These are phyloP conservation scores for Lycopodina hypogea DNA, from an alignment of 37 sponge, comb jelly and placozoan species.

Conservation along the genomic window DNA sequence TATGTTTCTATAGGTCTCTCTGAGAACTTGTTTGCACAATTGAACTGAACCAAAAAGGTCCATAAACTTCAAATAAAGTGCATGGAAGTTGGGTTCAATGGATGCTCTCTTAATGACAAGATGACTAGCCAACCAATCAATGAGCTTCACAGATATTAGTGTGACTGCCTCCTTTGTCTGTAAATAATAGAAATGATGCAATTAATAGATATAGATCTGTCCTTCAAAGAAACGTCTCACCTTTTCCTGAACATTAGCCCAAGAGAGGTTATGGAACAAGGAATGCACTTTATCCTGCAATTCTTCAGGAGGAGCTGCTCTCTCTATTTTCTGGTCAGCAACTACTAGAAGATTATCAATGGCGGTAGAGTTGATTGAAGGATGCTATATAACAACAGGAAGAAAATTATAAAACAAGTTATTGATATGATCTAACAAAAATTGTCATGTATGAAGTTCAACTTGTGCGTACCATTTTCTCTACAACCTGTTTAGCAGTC, in stretches of 20 bases:
- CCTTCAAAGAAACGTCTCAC: slow-evolving; percentile 39
- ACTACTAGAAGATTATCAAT: slow-evolving; percentile 84
- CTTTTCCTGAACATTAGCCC: slow-evolving; percentile 81
- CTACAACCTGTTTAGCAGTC: not conserved
- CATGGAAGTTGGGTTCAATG: slow-evolving; percentile 95
- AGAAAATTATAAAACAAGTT: not conserved
- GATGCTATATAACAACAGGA: slow-evolving; percentile 36
- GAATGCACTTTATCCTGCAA: slow-evolving; percentile 89
- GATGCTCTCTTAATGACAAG: slow-evolving; percentile 90
- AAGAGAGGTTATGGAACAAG: slow-evolving; percentile 95
- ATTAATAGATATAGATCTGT: not conserved
- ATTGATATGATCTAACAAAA: not conserved
- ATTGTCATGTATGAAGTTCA: not conserved
- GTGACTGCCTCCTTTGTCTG: slow-evolving; percentile 82
- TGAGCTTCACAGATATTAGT: slow-evolving; percentile 73
- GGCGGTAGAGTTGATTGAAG: slow-evolving; percentile 67
- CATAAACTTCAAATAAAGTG: slow-evolving; percentile 86
- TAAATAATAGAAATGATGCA: not conserved
- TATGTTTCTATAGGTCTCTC: slow-evolving; percentile 94
- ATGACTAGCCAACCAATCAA: slow-evolving; percentile 91
- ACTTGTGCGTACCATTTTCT: not conserved
- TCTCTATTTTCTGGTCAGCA: slow-evolving; percentile 61
- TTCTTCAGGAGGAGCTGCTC: slow-evolving; percentile 70
- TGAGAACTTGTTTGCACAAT: slow-evolving; percentile 58
- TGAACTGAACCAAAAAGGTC: slow-evolving; percentile 48